Evolutionary conservation across 2,113 vertebrate genomes (phyloP).

Genomic region (Castor canadensis): DNA sequence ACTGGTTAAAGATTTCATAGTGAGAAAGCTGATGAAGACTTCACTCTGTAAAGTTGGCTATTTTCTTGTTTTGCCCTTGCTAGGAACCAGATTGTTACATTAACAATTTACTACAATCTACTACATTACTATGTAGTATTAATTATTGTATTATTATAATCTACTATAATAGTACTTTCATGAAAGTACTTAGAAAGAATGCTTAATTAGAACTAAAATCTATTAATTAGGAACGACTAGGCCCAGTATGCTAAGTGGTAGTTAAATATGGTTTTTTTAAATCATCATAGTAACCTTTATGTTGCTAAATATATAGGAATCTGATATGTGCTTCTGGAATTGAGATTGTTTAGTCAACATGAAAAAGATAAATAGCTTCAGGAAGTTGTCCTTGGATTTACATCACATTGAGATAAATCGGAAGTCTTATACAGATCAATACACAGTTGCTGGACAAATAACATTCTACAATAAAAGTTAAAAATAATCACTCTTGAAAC

Average conservation of each 20-base stretch:
- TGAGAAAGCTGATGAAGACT: not conserved
- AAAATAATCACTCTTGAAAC: not conserved
- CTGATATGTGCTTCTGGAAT: not conserved
- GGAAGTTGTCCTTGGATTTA: not conserved
- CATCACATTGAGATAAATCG: not conserved
- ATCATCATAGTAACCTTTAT: not conserved
- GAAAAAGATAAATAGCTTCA: not conserved
- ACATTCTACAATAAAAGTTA: not conserved
- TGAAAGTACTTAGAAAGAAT: not conserved
- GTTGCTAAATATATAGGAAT: not conserved
- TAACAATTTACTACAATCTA: no score
- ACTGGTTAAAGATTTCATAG: not conserved
- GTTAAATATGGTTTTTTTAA: not conserved
- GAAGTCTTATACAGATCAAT: not conserved
- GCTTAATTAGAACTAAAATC: not conserved
- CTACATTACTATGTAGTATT: no score
- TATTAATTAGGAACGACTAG: not conserved
- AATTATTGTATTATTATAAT: no score
- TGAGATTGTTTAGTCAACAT: not conserved
- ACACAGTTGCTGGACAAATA: not conserved
- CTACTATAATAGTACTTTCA: not conserved
- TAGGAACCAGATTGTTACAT: not conserved
- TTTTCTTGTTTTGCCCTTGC: not conserved
- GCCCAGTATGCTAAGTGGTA: not conserved
- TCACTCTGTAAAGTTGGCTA: rapidly evolving